Base-by-base conservation (phyloP, 2,113 vertebrate genomes). In the Aspiorhynchus laticeps region DNA sequence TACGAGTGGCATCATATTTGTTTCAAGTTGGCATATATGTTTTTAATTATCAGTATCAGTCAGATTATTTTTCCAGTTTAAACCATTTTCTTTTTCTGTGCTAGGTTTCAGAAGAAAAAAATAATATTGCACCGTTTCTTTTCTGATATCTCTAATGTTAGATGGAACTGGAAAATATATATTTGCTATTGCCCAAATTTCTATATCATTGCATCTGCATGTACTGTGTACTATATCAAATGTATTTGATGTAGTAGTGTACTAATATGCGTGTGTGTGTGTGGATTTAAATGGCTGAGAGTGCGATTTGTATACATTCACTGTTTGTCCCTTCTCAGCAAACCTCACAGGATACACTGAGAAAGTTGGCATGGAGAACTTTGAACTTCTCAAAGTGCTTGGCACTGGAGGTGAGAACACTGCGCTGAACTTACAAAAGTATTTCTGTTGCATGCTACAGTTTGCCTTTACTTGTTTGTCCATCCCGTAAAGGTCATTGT, bases 361-460 rank as follows among this genome's bases (percentile, higher is more conserved):
- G 94, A 97, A 96, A 90, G 98, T 99, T 53, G 97, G 97, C 81
- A 98, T 99, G 94, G 97, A 99, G 95, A 99, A 99, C 94, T 99
- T 99, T 91, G 98, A 99, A 91, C 96, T 99, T 69, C 95, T 99
- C 87, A 99, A 99, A 93, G 98, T 99, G 88, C 95, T 99, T 92
- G 98, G 98, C 93, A 99, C 98, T 86, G 98, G 98, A 95, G 98
- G 98, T 99, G 93, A 96, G 96, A 38, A 15, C 31, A 7, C 15
- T 41, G 1, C 14, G 31, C 17, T 31, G 43, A 38, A 28, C 31
- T 10, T 33, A 31, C 17, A 31, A 65, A 51, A 67, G 19, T 24
- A n/a, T 81, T 48, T 56, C 33, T 73, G 31, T 38, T 33, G 9
- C 28, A n/a, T 77, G 21, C 33, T 59, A 59, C 53, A 24, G 21